These are phyloP conservation scores for Xestoiulus laeticollis DNA, from an alignment of 2,888 invertebrate species.

Conservation along the genomic window DNA sequence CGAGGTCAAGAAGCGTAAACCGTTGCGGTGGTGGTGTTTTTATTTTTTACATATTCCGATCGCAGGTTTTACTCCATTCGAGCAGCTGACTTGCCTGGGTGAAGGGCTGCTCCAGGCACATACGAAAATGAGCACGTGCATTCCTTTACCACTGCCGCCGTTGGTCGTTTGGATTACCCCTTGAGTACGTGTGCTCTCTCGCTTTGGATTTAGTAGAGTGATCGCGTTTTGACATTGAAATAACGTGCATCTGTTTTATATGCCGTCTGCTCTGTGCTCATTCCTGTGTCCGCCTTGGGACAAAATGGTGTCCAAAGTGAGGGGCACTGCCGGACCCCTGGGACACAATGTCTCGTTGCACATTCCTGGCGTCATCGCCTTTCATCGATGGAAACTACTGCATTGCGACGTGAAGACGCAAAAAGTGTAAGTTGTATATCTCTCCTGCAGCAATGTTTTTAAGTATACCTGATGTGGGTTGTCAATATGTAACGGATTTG, in stretches of 20 bases:
- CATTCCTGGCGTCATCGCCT: constrained; percentile 52
- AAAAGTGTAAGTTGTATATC: constrained; percentile 6
- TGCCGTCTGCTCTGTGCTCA: constrained; percentile 53
- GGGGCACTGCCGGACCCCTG: constrained; percentile 41
- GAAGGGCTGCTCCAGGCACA: not conserved
- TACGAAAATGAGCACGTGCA: not conserved
- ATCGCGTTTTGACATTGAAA: not conserved
- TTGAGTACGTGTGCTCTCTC: not conserved
- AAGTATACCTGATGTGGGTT: too few relatives aligned
- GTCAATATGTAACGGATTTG: too few relatives aligned
- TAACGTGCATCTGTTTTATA: constrained; percentile 23
- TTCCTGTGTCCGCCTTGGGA: constrained; percentile 53
- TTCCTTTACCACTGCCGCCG: not conserved
- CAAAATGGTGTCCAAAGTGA: constrained; percentile 52
- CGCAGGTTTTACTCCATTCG: not conserved
- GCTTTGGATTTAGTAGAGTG: too few relatives aligned
- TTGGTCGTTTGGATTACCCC: not conserved
- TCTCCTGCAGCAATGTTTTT: too few relatives aligned
- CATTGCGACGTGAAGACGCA: constrained; percentile 50
- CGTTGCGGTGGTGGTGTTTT: too few relatives aligned
- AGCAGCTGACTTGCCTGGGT: not conserved
- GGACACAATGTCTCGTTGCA: constrained; percentile 49
- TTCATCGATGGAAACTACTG: constrained; percentile 52
- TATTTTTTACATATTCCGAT: too few relatives aligned
- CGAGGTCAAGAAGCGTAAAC: constrained; percentile 31